A percentile compares a stretch with the other conserved stretches of the same genome.
phyloP scores from a whole-genome alignment of 2,113 vertebrate species.

The Channa maculata region DNA sequence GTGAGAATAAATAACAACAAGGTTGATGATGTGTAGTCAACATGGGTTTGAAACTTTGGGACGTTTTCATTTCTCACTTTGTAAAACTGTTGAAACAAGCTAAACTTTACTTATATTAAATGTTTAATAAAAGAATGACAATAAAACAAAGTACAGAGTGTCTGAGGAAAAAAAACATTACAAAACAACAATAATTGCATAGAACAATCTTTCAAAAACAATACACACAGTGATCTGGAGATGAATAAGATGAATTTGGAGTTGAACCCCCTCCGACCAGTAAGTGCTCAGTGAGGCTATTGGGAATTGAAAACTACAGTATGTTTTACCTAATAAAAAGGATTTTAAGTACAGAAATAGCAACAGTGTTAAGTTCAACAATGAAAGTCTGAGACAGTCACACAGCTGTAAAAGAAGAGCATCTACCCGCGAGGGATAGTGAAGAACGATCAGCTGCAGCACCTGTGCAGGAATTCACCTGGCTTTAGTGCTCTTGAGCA shows the following conservation, averaged over 20 bases:
- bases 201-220: conserved; percentile 76
- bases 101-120: conserved; percentile 51
- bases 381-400: conserved; percentile 24
- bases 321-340: conserved; percentile 40
- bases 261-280: conserved; percentile 26
- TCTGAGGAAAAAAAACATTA: conserved; percentile 70
- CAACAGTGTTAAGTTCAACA: conserved; percentile 30
- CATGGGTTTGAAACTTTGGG: neutral
- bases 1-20: conserved; percentile 6
- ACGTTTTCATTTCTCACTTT: conserved; percentile 19
- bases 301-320: conserved; percentile 53
- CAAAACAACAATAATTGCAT: conserved; percentile 82
- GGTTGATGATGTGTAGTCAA: neutral
- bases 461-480: neutral
- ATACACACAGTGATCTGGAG: conserved; percentile 64
- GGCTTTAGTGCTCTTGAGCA: conserved; percentile 20
- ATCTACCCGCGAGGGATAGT: neutral
- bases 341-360: conserved; percentile 24
- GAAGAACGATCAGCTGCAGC: neutral
- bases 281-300: conserved; percentile 68
- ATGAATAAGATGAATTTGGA: conserved; percentile 37
- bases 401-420: conserved; percentile 37
- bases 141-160: conserved; percentile 77
- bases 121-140: conserved; percentile 84
- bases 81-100: conserved; percentile 5